Base-by-base conservation (phyloP, 2,797 vertebrate genomes). In the Molossus alvarezi region DNA sequence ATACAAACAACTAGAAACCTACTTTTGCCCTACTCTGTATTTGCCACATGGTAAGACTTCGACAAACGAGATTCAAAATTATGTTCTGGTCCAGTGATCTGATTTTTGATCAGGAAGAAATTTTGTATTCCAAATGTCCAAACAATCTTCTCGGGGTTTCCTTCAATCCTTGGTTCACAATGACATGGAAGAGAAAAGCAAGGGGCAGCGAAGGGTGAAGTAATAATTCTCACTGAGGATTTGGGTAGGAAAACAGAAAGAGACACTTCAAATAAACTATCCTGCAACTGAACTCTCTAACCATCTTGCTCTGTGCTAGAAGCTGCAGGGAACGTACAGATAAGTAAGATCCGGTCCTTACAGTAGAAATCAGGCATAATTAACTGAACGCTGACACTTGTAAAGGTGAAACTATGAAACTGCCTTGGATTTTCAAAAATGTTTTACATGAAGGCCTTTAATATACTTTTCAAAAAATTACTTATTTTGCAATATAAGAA, bases 41-140 rank as follows among this genome's bases (percentile, higher is more conserved):
- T 1, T 82, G 64, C 41, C 77, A 62, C 3, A 13, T 10, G 29
- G 17, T 45, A 62, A 65, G 79, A 62, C 18, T 64, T 91, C 45
- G 85, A 80, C 37, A 86, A 88, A 67, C 27, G 9, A 83, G 17
- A 87, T 53, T 7, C 58, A 25, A 73, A 69, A 64, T 80, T 41
- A 89, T 3, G 45, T 76, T 89, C 57, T 90, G 37, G 57, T 15
- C 15, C 55, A 89, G 48, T 69, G 21, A 37, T 53, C 15, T 48
- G 76, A 76, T 65, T 71, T 86, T 27, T 91, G 41, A 73, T 75
- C 23, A 53, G 21, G 5, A 37, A 75, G 57, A 92, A 80, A 83
- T 65, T n/a, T 53, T 87, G 15, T 86, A 60, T 64, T 95, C 51
- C 88, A 84, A 96, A 79, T 71, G 58, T 12, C 88, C 29, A 77